Conservation (phyloP, 2,797 vertebrate species). For the Sebastes miniatus region DNA sequence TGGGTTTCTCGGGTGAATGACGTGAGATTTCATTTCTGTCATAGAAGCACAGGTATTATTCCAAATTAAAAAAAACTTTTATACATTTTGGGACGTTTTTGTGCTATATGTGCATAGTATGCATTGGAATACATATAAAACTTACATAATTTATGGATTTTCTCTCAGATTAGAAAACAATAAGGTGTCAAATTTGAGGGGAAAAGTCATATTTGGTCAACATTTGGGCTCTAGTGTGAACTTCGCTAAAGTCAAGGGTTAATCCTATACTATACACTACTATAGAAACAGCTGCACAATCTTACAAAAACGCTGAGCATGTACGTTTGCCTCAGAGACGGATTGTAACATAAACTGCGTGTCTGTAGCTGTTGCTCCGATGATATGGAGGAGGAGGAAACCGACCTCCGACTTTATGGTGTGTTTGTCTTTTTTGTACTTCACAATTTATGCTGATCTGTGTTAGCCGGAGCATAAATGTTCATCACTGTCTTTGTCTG, state of each 20-base stretch:
- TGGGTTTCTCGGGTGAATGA: background rate
- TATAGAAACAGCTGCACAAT: slow-evolving; percentile 4
- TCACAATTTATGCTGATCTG: slow-evolving; percentile 42
- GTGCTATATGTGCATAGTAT: background rate
- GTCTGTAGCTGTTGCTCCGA: background rate
- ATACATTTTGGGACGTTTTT: background rate
- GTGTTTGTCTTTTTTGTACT: slow-evolving; percentile 28
- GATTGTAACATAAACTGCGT: slow-evolving; percentile 24
- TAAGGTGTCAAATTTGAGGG: background rate
- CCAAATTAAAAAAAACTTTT: background rate
- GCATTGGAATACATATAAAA: background rate
- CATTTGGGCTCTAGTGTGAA: background rate
- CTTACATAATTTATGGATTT: background rate
- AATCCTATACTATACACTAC: background rate
- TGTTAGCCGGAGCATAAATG: slow-evolving; percentile 27
- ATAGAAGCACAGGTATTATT: background rate
- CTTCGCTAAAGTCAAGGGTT: background rate
- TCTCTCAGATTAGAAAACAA: background rate
- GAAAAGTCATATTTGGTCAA: background rate
- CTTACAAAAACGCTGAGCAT: background rate
- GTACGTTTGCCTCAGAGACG: background rate
- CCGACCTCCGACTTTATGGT: slow-evolving; percentile 11
- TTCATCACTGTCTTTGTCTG: slow-evolving; percentile 48
- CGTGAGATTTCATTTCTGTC: background rate
- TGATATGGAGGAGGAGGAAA: slow-evolving; percentile 23